Conservation (phyloP, 2,113 vertebrate genomes). For the Cyanoramphus novaezelandiae region DNA sequence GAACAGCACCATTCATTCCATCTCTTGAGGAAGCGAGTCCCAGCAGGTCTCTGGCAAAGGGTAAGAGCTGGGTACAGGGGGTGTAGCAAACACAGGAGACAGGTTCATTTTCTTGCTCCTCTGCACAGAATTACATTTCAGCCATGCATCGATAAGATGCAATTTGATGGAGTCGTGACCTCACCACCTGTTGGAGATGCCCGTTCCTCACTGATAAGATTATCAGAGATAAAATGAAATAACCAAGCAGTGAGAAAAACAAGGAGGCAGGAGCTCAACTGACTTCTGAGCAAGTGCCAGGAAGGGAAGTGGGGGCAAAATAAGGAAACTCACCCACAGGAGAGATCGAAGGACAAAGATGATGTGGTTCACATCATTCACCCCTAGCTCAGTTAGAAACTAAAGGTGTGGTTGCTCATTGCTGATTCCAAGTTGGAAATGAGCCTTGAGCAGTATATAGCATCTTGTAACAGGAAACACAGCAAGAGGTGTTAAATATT, state of each 20-base stretch:
- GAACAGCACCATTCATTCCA: background rate
- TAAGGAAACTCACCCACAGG: background rate
- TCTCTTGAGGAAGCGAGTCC: background rate
- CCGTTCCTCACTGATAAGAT: background rate
- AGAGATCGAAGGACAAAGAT: background rate
- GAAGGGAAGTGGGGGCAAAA: background rate
- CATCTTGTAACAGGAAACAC: background rate
- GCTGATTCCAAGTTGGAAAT: background rate
- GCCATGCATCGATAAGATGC: background rate
- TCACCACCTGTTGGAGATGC: background rate
- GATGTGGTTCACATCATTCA: background rate
- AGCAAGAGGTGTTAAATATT: background rate
- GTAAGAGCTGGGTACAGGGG: accelerated
- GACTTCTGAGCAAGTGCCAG: background rate
- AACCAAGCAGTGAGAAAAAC: background rate
- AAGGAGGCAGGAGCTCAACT: background rate
- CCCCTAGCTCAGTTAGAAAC: background rate
- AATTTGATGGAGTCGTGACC: background rate
- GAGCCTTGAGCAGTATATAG: background rate
- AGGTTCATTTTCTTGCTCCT: background rate
- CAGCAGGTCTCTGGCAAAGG: background rate
- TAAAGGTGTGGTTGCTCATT: background rate
- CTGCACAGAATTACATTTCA: accelerated
- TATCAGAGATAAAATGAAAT: background rate
- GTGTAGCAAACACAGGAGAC: background rate